Percentiles rank a stretch among this genome's conserved stretches.
phyloP scores from a whole-genome alignment of 2,888 invertebrate genomes.

The Drosophila multiciliata region DNA sequence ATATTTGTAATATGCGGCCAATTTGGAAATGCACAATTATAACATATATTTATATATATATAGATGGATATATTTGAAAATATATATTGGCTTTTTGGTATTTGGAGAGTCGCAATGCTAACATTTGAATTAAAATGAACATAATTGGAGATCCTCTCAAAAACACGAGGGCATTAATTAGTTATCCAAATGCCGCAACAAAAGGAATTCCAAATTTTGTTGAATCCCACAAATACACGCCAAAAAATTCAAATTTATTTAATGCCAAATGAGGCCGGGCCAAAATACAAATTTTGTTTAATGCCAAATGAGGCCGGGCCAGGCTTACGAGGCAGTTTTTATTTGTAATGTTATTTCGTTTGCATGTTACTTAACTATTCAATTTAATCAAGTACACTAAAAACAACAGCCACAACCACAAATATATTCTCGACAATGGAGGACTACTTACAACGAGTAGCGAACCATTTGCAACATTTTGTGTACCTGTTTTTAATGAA shows the following conservation, averaged over 20 bases:
- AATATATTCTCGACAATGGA: conserved; percentile 6
- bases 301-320: conserved; percentile 1
- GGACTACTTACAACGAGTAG: conserved; percentile 26
- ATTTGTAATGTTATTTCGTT: conserved; percentile 21
- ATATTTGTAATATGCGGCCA: conserved; percentile 26
- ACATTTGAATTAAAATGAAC: conserved; percentile 62
- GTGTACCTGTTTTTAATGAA: conserved; percentile 76
- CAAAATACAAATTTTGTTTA: background rate
- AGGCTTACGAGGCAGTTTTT: conserved; percentile 7
- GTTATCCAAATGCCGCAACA: conserved; percentile 33
- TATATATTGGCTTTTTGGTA: conserved; percentile 11
- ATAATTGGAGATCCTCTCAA: conserved; percentile 2
- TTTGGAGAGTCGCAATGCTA: background rate
- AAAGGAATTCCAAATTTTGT: conserved; percentile 27
- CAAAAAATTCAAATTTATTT: background rate
- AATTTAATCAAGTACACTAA: conserved; percentile 59
- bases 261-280: conserved; percentile 1
- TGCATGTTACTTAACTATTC: conserved; percentile 68
- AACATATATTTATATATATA: background rate
- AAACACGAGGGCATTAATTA: conserved; percentile 37
- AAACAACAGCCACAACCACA: conserved; percentile 11
- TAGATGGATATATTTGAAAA: background rate
- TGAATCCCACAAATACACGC: background rate
- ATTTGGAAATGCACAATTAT: conserved; percentile 18
- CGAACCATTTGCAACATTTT: conserved; percentile 63